A percentile compares a stretch with the other conserved stretches of the same genome.
These are phyloP conservation scores for Raphicerus campestris DNA, from an alignment of 2,113 vertebrate genomes.

Conservation along the genomic window DNA sequence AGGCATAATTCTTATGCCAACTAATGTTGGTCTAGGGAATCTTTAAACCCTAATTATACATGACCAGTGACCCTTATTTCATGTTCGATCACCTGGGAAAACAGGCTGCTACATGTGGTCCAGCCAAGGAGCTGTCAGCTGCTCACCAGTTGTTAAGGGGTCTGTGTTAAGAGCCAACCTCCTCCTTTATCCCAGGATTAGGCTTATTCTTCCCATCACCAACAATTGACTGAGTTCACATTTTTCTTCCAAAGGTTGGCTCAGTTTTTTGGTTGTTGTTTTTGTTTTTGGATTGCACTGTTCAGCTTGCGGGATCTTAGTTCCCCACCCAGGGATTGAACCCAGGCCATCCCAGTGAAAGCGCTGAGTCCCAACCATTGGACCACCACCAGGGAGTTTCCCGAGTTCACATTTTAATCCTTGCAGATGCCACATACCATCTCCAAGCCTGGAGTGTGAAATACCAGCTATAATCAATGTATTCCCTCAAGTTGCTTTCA, in stretches of 20 bases:
- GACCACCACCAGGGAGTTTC: neutral
- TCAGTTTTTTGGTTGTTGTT: neutral
- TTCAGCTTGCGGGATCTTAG: neutral
- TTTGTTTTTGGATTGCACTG: neutral
- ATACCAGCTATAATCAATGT: neutral
- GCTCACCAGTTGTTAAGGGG: too few relatives aligned
- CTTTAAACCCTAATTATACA: neutral
- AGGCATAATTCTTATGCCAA: neutral
- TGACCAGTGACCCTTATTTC: neutral
- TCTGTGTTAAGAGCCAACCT: fast-evolving
- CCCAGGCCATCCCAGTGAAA: neutral
- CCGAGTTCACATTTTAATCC: neutral
- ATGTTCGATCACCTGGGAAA: neutral
- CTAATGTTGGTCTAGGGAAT: neutral
- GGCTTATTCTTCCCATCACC: neutral
- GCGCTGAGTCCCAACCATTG: neutral
- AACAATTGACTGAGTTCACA: fast-evolving
- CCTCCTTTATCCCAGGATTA: neutral
- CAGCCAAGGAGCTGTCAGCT: neutral
- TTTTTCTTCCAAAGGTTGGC: neutral
- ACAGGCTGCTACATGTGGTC: neutral
- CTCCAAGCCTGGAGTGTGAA: neutral
- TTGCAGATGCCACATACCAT: neutral
- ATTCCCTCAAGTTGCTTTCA: neutral
- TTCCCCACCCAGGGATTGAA: neutral